A percentile compares a stretch with the other conserved stretches of the same genome.
phyloP scores from a whole-genome alignment of 92 coral and sea anemone species.

The Heteractis magnifica region DNA sequence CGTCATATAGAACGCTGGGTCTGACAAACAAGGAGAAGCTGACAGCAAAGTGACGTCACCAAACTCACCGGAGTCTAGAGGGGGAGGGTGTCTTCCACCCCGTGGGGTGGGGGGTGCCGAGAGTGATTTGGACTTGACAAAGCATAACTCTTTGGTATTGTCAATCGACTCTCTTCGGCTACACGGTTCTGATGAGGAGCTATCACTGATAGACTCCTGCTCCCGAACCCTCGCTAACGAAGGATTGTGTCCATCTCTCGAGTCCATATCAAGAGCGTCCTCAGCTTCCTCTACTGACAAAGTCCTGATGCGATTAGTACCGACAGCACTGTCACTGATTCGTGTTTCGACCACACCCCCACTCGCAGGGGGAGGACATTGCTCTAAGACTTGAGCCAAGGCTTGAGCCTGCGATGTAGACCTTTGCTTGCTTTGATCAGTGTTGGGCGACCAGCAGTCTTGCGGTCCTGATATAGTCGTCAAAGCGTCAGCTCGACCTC shows the following conservation, averaged over 20 bases:
- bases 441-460: slow-evolving; percentile 72
- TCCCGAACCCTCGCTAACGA: slow-evolving; percentile 31
- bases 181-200: slow-evolving; percentile 53
- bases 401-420: slow-evolving; percentile 95
- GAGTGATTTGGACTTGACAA: slow-evolving; percentile 43
- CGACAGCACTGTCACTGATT: slow-evolving; percentile 18
- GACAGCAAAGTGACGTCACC: slow-evolving; percentile 56
- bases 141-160: slow-evolving; percentile 30
- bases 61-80: slow-evolving; percentile 55
- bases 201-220: slow-evolving; percentile 29
- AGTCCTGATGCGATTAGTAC: slow-evolving; percentile 41
- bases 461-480: slow-evolving; percentile 79
- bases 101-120: slow-evolving; percentile 99
- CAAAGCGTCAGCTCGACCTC: slow-evolving; percentile 25
- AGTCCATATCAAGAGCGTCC: slow-evolving; percentile 81
- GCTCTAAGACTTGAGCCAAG: slow-evolving; percentile 86
- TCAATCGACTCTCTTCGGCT: slow-evolving; percentile 71
- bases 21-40: slow-evolving; percentile 76
- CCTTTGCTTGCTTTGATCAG: slow-evolving; percentile 64
- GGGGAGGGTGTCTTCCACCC: slow-evolving; percentile 85
- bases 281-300: slow-evolving; percentile 70
- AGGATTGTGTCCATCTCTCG: slow-evolving; percentile 37
- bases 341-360: slow-evolving; percentile 7
- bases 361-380: slow-evolving; percentile 64
- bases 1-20: slow-evolving; percentile 74